Percentiles rank a stretch among this genome's conserved stretches.
These are phyloP conservation scores for Regulus satrapa DNA, from an alignment of 2,113 vertebrate species.

Conservation along the genomic window DNA sequence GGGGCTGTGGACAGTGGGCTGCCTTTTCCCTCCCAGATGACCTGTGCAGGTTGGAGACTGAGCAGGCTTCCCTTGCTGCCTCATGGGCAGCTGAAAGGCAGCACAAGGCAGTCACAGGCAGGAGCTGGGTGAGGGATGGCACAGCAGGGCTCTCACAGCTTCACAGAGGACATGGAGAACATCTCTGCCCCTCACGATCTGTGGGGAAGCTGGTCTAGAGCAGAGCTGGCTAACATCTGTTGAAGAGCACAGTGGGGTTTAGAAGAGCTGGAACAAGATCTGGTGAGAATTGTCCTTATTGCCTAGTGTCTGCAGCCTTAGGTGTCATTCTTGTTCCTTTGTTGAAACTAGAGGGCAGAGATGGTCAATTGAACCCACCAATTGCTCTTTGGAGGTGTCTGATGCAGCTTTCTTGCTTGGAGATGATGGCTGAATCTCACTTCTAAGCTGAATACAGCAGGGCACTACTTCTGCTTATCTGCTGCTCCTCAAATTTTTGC, in stretches of 20 bases:
- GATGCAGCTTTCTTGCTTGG: not conserved
- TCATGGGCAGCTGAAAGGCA: not conserved
- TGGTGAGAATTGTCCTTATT: not conserved
- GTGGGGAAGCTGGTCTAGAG: not conserved
- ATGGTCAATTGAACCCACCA: not conserved
- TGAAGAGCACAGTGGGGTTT: not conserved
- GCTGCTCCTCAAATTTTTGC: not conserved
- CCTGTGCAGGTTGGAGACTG: not conserved
- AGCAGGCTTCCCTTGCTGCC: not conserved
- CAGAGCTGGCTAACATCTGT: not conserved
- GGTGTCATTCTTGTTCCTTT: not conserved
- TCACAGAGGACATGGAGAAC: not conserved
- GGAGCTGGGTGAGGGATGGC: not conserved
- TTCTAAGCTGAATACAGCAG: not conserved
- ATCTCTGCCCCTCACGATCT: not conserved
- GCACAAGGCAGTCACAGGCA: not conserved
- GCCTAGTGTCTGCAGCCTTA: not conserved
- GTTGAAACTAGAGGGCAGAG: not conserved
- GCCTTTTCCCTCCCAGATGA: not conserved
- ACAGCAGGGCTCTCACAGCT: not conserved
- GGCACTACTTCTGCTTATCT: not conserved
- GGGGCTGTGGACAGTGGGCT: rapidly evolving
- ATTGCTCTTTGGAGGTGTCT: not conserved
- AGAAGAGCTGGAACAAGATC: not conserved
- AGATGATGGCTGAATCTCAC: not conserved